Evolutionary conservation across 2,888 invertebrate genomes (phyloP), one percentile per base, ranked within the genome.

Genomic region (Drosophila affinis): DNA sequence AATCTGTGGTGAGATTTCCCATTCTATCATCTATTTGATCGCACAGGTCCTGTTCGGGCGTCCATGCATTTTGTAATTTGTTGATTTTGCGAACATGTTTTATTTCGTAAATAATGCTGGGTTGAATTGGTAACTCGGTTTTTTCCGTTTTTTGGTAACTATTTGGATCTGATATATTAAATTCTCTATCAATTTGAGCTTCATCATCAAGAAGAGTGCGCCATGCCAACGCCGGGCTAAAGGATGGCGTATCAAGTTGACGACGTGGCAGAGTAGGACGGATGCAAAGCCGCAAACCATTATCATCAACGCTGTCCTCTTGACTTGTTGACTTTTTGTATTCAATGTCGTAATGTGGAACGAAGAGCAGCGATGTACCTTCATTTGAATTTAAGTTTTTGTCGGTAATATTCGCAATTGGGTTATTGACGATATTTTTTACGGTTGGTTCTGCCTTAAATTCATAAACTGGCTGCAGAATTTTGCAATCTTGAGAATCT

Each of bases 161-260:
- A 39, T n/a, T 39, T 39, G 39, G n/a, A 39, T 39, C 39, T 39
- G 39, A 39, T 39, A 39, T 7, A n/a, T 39, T n/a, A 7, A 39
- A 14, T n/a, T n/a, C 39, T n/a, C 6, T 61, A 29, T 78, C 69
- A 3, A 77, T 55, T n/a, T 70, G 63, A 9, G 79, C 79, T 9
- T 82, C 91, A 44, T 89, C 86, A 9, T 90, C 88, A 9, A 80
- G 52, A 5, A 96, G 93, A 55, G 96, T 94, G 72, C 95, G 94
- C 97, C 97, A 97, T 0, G 97, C 97, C 0, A 96, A 95, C 0
- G 95, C 95, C 0, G 97, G 97, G 2, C 96, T 97, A 92, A 97
- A 97, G 64, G 96, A 93, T 0, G 97, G 96, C 58, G 96, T 94
- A 75, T 95, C 95, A 32, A 95, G 93, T 85, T 95, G 95, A 76